These are phyloP conservation scores for Catharus bicknelli DNA, from an alignment of 2,113 vertebrate species.

Conservation along the genomic window DNA sequence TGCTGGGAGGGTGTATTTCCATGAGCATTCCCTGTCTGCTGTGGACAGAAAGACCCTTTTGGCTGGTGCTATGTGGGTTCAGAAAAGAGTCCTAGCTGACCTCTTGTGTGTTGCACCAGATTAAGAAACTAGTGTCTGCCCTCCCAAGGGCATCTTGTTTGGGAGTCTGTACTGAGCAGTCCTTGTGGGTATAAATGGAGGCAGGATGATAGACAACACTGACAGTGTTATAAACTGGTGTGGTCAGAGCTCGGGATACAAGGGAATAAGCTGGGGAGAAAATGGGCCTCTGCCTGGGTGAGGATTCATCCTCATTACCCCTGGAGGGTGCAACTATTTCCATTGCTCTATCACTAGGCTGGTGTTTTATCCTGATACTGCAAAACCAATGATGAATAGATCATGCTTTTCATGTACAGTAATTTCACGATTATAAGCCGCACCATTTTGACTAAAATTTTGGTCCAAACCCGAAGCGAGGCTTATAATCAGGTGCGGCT, in stretches of 20 bases:
- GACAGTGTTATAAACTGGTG: not conserved
- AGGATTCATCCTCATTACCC: not conserved
- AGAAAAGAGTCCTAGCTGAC: not conserved
- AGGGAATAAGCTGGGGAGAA: not conserved
- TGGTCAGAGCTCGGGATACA: not conserved
- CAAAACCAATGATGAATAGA: not conserved
- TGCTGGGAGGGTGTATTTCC: rapidly evolving
- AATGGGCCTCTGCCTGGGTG: not conserved
- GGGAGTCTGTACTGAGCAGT: not conserved
- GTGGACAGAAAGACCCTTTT: rapidly evolving
- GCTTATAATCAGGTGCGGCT: too few species aligned
- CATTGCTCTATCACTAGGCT: not conserved
- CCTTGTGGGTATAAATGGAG: not conserved
- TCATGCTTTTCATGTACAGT: rapidly evolving
- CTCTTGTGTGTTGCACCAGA: not conserved
- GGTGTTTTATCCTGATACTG: not conserved
- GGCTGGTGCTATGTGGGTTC: not conserved
- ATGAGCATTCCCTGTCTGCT: not conserved
- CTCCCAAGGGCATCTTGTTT: not conserved
- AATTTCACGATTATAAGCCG: too few species aligned
- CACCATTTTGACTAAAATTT: too few species aligned
- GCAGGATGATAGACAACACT: not conserved
- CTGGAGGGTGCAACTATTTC: not conserved
- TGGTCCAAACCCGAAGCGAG: too few species aligned
- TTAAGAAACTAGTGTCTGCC: not conserved